Conservation (phyloP, 2,888 invertebrate species). For the Scaptomyza caliginosa region DNA sequence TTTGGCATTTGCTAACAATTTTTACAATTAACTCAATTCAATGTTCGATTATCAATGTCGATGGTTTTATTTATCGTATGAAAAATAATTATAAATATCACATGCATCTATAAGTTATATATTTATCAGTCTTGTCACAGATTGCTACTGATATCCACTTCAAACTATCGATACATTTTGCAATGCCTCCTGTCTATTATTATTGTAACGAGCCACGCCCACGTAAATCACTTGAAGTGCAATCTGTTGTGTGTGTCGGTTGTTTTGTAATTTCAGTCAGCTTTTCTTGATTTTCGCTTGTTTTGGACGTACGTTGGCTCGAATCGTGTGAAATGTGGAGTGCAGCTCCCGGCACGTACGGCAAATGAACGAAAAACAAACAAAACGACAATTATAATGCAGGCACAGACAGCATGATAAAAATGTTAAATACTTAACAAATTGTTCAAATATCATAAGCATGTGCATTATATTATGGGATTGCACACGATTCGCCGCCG, state of each 20-base stretch:
- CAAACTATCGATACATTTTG: not conserved
- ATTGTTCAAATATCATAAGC: conserved; percentile 46
- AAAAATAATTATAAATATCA: no score
- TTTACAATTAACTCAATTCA: no score
- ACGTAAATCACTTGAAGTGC: conserved; percentile 38
- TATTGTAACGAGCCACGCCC: conserved; percentile 12
- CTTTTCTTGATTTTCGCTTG: conserved; percentile 24
- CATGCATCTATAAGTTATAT: no score
- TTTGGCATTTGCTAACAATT: no score
- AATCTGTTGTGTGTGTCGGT: conserved; percentile 25
- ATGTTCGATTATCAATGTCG: no score
- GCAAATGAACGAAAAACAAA: conserved; percentile 26
- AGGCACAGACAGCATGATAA: conserved; percentile 52
- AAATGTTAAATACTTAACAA: conserved; percentile 49
- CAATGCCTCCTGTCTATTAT: not conserved
- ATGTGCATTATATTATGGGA: conserved; percentile 33
- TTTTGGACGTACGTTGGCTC: conserved; percentile 33
- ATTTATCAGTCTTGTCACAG: no score
- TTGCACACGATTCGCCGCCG: conserved; percentile 44
- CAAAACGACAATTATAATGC: conserved; percentile 22
- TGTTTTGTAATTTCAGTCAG: conserved; percentile 6
- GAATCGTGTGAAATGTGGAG: conserved; percentile 75
- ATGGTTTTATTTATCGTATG: no score
- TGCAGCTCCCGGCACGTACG: conserved; percentile 64
- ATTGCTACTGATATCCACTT: not conserved